Percentiles rank a stretch among this genome's conserved stretches.
Conservation (phyloP, 2,797 vertebrate genomes). For the Melopsittacus undulatus region DNA sequence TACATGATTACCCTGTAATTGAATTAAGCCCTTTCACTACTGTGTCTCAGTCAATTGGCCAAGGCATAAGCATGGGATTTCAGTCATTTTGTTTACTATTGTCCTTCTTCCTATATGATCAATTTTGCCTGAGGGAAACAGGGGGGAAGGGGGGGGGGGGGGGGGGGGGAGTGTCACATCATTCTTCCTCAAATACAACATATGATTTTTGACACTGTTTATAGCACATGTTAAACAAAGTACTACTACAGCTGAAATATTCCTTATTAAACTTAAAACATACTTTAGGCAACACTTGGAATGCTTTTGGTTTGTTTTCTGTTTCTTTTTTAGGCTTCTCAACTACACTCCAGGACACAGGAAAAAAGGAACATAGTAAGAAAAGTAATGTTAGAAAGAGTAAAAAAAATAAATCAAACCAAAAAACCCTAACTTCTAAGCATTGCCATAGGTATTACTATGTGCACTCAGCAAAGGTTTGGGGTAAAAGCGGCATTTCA, state of each 20-base stretch:
- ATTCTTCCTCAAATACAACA: neutral
- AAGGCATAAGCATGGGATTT: neutral
- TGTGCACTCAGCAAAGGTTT: neutral
- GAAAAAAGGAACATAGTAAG: constrained; percentile 24
- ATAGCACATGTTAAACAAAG: neutral
- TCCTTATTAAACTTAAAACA: neutral
- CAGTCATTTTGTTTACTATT: neutral
- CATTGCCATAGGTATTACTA: neutral
- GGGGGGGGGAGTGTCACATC: neutral
- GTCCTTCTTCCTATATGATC: neutral
- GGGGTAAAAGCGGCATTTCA: neutral
- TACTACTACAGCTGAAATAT: neutral
- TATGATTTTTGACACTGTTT: neutral
- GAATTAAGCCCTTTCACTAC: neutral
- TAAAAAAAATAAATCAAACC: neutral
- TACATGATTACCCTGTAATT: neutral
- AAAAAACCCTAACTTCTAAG: neutral
- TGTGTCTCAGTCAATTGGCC: neutral
- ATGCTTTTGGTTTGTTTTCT: neutral
- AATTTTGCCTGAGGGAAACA: neutral
- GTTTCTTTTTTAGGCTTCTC: neutral
- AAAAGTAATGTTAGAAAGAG: neutral
- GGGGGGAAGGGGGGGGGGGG: accelerated
- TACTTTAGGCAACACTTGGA: neutral
- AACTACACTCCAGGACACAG: neutral